These are phyloP conservation scores for Hycleus phaleratus DNA, from an alignment of 1,140 invertebrate species.

Conservation along the genomic window DNA sequence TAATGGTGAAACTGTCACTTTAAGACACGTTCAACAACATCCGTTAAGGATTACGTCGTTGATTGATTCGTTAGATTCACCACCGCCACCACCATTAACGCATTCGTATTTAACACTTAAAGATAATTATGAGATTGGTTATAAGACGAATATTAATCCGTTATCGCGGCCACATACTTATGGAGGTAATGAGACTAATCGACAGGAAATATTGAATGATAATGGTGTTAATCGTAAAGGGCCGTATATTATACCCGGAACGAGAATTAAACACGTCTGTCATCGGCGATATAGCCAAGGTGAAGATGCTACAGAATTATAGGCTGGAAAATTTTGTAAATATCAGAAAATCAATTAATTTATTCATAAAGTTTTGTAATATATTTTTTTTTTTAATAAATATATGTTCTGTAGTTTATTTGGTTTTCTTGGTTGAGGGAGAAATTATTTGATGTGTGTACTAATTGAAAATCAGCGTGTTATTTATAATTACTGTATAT, in stretches of 20 bases:
- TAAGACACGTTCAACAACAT: not conserved
- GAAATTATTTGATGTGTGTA: too few species aligned
- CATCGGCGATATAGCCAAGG: slow-evolving; percentile 29
- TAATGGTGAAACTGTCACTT: not conserved
- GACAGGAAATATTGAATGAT: slow-evolving; percentile 28
- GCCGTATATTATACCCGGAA: slow-evolving; percentile 34
- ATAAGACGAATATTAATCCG: slow-evolving; percentile 26
- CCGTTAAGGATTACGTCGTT: slow-evolving; percentile 23
- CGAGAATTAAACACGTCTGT: slow-evolving; percentile 34
- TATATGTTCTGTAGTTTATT: too few species aligned
- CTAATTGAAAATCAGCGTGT: too few species aligned
- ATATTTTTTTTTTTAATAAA: too few species aligned
- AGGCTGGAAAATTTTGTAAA: slow-evolving; percentile 8
- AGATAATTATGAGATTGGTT: slow-evolving; percentile 10
- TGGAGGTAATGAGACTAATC: not conserved
- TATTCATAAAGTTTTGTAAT: too few species aligned
- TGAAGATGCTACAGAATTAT: slow-evolving; percentile 36
- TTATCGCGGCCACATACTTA: slow-evolving; percentile 12
- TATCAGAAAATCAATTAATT: not conserved
- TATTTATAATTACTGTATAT: too few species aligned
- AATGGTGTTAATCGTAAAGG: slow-evolving; percentile 38
- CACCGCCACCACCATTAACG: slow-evolving; percentile 1
- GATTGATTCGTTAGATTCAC: slow-evolving; percentile 27
- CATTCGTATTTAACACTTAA: slow-evolving; percentile 7
- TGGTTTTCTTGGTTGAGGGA: too few species aligned